These are phyloP conservation scores for Polylopha cassiicola DNA, from an alignment of 2,888 invertebrate genomes.

Conservation along the genomic window DNA sequence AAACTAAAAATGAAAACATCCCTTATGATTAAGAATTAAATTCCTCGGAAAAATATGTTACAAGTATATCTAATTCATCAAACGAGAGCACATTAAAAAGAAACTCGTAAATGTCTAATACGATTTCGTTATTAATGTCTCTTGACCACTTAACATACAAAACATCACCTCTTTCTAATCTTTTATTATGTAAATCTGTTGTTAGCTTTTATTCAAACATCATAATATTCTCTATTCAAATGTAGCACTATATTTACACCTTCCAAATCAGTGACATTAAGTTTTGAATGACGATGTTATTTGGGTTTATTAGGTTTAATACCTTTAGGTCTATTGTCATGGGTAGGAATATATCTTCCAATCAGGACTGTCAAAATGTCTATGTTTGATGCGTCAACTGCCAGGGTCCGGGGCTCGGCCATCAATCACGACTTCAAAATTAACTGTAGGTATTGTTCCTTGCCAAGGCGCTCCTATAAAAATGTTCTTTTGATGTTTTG, in stretches of 20 bases:
- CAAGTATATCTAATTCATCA: no score
- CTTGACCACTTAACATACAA: slow-evolving; percentile 9
- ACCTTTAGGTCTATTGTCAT: slow-evolving; percentile 44
- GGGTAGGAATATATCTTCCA: slow-evolving; percentile 45
- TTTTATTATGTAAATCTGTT: slow-evolving; percentile 14
- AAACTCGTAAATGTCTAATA: no score
- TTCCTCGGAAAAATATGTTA: no score
- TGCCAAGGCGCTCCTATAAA: slow-evolving; percentile 50
- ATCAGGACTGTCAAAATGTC: slow-evolving; percentile 46
- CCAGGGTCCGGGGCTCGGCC: slow-evolving; percentile 46
- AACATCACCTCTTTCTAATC: not conserved
- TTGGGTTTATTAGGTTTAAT: slow-evolving; percentile 40
- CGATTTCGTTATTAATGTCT: slow-evolving; percentile 9
- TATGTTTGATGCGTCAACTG: slow-evolving; percentile 52
- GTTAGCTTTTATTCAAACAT: slow-evolving; percentile 3
- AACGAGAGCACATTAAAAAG: no score
- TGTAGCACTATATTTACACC: slow-evolving; percentile 28
- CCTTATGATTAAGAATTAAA: no score
- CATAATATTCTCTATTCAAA: not conserved
- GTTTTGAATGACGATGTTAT: no score
- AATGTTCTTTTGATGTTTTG: slow-evolving; percentile 46
- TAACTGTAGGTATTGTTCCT: slow-evolving; percentile 68
- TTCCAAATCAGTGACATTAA: slow-evolving; percentile 22
- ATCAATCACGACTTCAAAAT: slow-evolving; percentile 69
- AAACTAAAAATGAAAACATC: no score